Evolutionary conservation across 1,140 invertebrate species (phyloP), one percentile per base, ranked within the genome.

Genomic region (Zeugodacus cucurbitae): DNA sequence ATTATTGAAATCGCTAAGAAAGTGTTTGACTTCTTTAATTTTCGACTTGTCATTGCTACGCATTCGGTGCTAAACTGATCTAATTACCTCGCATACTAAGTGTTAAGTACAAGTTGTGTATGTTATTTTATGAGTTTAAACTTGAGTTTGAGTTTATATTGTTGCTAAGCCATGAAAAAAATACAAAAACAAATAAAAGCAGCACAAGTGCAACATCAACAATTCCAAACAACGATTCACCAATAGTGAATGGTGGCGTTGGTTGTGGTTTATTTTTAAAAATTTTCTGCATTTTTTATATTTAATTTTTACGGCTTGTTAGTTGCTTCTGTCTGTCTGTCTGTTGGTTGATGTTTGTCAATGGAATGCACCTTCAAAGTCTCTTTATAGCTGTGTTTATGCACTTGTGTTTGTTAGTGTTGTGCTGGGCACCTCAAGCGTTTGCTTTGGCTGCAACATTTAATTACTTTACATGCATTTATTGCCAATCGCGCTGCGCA

Each of bases 391-490:
- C 41, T 58, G 8, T 26, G 26, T 17, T 17, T 74, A 34, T 74
- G 34, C 67, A 8, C 20, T 22, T 74, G 64, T 34, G 11, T 29
- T 32, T 34, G 11, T 29, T 32, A 14, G 64, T 67, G 29, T 74
- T 34, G 41, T 37, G 67, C 67, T 74, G 34, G 17, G 67, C 67
- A 41, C 67, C 67, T 74, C 34, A 41, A 74, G 67, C 20, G 67
- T 17, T 74, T 74, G 34, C 67, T 74, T 34, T 6, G 7, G 67
- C 67, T 37, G 67, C 67, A 74, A 41, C 67, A 74, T 41, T 74
- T 74, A 74, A 74, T 74, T 41, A 74, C 67, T 74, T 74, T 74
- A 74, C 37, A 41, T 74, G 34, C 67, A 74, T 74, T 74, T 74
- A 37, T 74, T 74, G 67, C 17, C 67, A 74, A 41, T 74, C 20